A percentile compares a stretch with the other conserved stretches of the same genome.
These are phyloP conservation scores for Stenurella melanura DNA, from an alignment of 2,888 invertebrate species.

Conservation along the genomic window DNA sequence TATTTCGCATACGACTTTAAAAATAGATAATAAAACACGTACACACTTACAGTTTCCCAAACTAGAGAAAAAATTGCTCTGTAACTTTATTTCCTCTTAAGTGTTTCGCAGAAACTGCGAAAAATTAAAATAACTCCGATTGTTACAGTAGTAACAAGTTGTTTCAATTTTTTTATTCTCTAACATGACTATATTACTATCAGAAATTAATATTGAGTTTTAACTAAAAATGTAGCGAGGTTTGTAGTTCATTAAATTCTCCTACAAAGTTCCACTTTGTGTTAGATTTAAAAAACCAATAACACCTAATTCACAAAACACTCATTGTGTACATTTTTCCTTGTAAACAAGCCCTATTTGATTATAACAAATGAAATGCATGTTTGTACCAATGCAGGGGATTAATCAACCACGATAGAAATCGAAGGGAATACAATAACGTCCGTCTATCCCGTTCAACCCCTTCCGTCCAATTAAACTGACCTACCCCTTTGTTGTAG, in stretches of 20 bases:
- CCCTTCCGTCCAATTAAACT: constrained; percentile 58
- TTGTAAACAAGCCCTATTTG: constrained; percentile 34
- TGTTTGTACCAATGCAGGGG: constrained; percentile 40
- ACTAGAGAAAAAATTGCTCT: too few species aligned
- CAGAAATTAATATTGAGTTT: background rate
- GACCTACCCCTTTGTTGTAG: constrained; percentile 60
- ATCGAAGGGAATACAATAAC: constrained; percentile 53
- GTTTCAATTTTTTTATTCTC: too few species aligned
- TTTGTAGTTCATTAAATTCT: background rate
- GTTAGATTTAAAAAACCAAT: background rate
- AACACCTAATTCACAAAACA: constrained; percentile 29
- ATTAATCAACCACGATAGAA: constrained; percentile 54
- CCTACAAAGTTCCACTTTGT: background rate
- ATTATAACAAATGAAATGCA: constrained; percentile 40
- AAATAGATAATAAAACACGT: too few species aligned
- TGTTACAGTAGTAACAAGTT: too few species aligned
- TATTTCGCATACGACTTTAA: too few species aligned
- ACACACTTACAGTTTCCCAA: too few species aligned
- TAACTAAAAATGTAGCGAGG: background rate
- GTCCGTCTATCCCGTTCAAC: constrained; percentile 45
- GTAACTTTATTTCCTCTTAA: too few species aligned
- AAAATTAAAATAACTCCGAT: too few species aligned
- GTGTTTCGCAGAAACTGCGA: too few species aligned
- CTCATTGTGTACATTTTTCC: constrained; percentile 34
- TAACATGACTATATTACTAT: too few species aligned